Evolutionary conservation across 2,888 invertebrate genomes (phyloP), one percentile per base, ranked within the genome.

Genomic region (Electrophaes corylata): DNA sequence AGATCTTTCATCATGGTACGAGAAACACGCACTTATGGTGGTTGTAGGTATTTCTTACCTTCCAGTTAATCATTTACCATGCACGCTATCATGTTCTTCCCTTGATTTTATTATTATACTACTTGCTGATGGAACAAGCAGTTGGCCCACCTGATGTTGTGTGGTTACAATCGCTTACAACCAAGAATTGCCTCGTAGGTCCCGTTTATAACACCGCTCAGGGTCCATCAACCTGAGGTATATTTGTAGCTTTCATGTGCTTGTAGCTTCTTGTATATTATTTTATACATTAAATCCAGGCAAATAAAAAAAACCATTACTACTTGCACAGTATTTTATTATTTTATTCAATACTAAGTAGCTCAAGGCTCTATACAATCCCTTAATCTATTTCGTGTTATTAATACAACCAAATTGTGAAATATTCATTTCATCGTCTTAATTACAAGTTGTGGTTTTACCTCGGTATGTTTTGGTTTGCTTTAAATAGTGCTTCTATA

Each of bases 281-380:
- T n/a, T n/a, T n/a, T n/a, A n/a, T n/a, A n/a, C n/a, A n/a, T n/a
- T n/a, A n/a, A n/a, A n/a, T n/a, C n/a, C n/a, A n/a, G n/a, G n/a
- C n/a, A n/a, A n/a, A n/a, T n/a, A n/a, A n/a, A n/a, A n/a, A n/a
- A n/a, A n/a, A n/a, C n/a, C n/a, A n/a, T n/a, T n/a, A n/a, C n/a
- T n/a, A n/a, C n/a, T n/a, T n/a, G n/a, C n/a, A n/a, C 23, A 12
- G 10, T 43, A 19, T 57, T 60, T 53, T 53, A 61, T 62, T 12
- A 59, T 58, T 67, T 57, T 52, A 67, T 62, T 66, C 46, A 45
- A 49, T 57, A 40, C 60, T 58, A 60, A 50, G 52, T 37, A 56
- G 59, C 66, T 69, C 69, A 73, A 72, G 72, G 64, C 33, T 69
- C 63, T 70, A 66, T 60, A 62, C 70, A 67, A 64, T 69, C 43